phyloP scores from a whole-genome alignment of 2,113 vertebrate genomes.

The Callithrix jacchus region DNA sequence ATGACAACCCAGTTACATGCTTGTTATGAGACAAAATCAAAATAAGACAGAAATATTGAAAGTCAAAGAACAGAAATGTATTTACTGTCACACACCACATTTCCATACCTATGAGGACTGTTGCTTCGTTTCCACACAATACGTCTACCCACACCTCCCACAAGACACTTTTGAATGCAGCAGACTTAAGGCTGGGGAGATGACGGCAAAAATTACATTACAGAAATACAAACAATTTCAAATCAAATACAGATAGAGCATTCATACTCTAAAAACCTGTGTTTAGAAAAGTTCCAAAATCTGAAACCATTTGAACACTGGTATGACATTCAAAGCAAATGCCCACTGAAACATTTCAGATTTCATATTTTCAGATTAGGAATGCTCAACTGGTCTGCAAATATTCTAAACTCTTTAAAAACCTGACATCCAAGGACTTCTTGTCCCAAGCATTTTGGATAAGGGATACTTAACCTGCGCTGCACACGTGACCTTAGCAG shows the following conservation, averaged over 20 bases:
- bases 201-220: neutral
- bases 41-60: neutral
- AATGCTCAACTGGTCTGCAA: neutral
- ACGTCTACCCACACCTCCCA: neutral
- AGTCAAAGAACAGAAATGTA: neutral
- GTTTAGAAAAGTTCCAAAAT: neutral
- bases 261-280: neutral
- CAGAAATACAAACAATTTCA: neutral
- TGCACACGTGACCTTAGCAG: neutral
- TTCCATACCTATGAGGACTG: neutral
- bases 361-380: neutral
- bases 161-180: neutral
- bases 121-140: neutral
- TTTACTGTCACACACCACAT: neutral
- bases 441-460: neutral
- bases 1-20: neutral
- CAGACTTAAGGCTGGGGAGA: neutral
- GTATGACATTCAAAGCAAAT: neutral
- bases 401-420: neutral
- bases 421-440: neutral
- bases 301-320: neutral
- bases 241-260: neutral
- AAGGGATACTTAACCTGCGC: neutral
- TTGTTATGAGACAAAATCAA: neutral
- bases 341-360: neutral